These are phyloP conservation scores for Drosophila putrida DNA, from an alignment of 2,888 invertebrate species.

Conservation along the genomic window DNA sequence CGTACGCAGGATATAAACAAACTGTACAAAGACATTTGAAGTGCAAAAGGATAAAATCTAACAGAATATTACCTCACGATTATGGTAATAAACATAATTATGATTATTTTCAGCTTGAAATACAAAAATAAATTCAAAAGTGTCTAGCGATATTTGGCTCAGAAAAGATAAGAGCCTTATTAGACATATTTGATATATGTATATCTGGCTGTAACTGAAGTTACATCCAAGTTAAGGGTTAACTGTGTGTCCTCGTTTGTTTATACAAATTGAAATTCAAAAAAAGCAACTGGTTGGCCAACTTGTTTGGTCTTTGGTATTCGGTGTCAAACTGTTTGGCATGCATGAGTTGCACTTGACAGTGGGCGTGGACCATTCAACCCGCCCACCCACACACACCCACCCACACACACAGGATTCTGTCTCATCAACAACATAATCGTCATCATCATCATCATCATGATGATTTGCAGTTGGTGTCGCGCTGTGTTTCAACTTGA, in stretches of 20 bases:
- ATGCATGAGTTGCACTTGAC: conserved; percentile 54
- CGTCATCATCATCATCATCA: conserved; percentile 1
- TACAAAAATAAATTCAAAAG: no score
- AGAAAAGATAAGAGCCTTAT: no score
- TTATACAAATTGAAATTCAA: conserved; percentile 40
- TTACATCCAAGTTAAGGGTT: not conserved
- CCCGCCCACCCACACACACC: not conserved
- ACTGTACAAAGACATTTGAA: not conserved
- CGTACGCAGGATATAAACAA: not conserved
- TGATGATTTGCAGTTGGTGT: conserved; percentile 10
- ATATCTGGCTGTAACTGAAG: not conserved
- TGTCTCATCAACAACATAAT: not conserved
- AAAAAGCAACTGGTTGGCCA: conserved; percentile 45
- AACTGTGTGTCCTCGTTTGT: conserved; percentile 11
- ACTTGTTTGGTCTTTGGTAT: conserved; percentile 13
- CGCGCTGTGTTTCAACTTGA: conserved; percentile 47
- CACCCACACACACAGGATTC: conserved; percentile 12
- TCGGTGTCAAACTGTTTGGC: conserved; percentile 40
- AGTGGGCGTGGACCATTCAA: conserved; percentile 35
- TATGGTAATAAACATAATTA: not conserved
- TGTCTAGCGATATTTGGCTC: no score
- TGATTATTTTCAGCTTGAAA: no score
- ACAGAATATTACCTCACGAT: not conserved
- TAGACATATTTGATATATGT: not conserved
- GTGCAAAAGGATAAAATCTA: not conserved